A percentile compares a stretch with the other conserved stretches of the same genome.
Evolutionary conservation across 2,113 vertebrate species (phyloP).

Genomic region (human): DNA sequence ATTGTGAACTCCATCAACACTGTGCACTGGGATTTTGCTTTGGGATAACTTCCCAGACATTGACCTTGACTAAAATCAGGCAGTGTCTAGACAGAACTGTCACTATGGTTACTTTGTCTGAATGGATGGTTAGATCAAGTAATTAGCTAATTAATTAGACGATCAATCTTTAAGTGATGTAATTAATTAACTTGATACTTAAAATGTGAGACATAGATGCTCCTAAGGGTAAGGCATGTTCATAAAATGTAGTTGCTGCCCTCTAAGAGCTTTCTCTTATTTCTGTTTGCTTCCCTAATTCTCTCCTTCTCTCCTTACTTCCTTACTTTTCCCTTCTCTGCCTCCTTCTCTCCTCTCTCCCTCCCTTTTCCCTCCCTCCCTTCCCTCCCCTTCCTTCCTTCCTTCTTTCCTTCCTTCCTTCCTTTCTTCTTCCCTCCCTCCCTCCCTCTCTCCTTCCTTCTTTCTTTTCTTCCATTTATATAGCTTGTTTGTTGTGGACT

Average conservation of each 20-base stretch:
- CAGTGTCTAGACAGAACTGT: conserved; percentile 66
- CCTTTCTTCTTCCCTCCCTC: too few species aligned
- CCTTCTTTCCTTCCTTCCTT: too few species aligned
- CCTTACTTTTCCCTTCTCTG: background rate
- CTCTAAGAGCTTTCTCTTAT: background rate
- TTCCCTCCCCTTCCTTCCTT: too few species aligned
- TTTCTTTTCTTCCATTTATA: background rate
- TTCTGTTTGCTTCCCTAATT: background rate
- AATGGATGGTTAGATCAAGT: conserved; percentile 69
- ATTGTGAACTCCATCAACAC: background rate
- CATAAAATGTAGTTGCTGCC: background rate
- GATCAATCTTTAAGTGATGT: conserved; percentile 64
- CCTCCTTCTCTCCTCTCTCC: too few species aligned
- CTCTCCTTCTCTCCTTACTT: background rate
- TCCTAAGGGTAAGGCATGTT: background rate
- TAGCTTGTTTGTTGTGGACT: background rate
- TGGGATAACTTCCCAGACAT: background rate
- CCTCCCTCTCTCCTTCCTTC: background rate
- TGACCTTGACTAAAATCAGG: conserved; percentile 59
- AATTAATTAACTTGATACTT: conserved; percentile 59
- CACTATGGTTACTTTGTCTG: conserved; percentile 53
- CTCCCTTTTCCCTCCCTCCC: too few species aligned
- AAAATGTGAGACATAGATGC: conserved; percentile 6
- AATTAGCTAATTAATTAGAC: conserved; percentile 71
- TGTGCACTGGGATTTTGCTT: background rate